Conservation (phyloP, 2,888 invertebrate genomes). For the Limnephilus auricula region DNA sequence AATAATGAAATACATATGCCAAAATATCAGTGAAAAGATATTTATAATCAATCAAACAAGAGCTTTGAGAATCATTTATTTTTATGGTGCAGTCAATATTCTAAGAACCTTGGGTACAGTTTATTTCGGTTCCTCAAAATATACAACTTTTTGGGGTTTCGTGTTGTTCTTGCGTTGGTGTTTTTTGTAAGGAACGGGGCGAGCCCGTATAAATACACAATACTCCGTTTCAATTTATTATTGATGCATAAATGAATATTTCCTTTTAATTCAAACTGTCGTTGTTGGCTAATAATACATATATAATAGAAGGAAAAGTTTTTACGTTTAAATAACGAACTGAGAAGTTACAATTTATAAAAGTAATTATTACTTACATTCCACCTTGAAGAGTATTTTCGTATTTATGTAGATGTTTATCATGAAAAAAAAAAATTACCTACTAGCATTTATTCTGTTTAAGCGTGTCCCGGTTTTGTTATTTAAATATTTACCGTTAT, state of each 20-base stretch:
- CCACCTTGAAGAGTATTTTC: neutral
- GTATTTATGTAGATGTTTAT: too few species aligned
- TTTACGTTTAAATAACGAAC: neutral
- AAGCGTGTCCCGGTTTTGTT: too few species aligned
- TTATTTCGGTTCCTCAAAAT: neutral
- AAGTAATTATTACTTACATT: neutral
- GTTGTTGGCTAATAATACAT: neutral
- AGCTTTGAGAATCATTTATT: neutral
- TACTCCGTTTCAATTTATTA: neutral
- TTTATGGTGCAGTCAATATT: neutral
- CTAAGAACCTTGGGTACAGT: neutral
- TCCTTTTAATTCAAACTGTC: neutral
- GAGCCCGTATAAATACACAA: neutral
- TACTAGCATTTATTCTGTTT: too few species aligned
- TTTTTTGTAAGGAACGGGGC: neutral
- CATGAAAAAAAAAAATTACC: too few species aligned
- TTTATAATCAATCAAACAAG: neutral
- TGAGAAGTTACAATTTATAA: neutral
- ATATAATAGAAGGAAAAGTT: neutral
- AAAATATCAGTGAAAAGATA: neutral
- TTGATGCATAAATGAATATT: neutral
- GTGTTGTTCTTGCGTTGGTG: neutral
- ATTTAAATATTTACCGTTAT: too few species aligned
- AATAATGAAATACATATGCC: too few species aligned
- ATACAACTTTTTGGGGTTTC: neutral